These are phyloP conservation scores for Notechis scutatus DNA, from an alignment of 2,113 vertebrate genomes.

Conservation along the genomic window DNA sequence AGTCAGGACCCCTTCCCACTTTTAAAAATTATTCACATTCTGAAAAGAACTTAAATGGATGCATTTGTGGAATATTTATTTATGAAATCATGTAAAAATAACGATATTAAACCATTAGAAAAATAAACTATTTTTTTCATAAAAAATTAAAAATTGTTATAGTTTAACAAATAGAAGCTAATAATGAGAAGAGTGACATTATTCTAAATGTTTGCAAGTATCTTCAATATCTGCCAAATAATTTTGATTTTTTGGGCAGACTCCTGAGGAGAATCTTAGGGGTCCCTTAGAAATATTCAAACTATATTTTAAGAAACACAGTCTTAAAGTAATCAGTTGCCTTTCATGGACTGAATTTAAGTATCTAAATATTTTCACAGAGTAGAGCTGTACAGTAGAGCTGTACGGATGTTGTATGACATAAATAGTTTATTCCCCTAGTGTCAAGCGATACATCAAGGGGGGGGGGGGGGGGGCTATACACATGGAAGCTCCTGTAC, in stretches of 20 bases:
- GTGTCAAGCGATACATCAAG: neutral
- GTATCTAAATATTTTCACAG: neutral
- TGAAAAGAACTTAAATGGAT: neutral
- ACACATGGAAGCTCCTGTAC: neutral
- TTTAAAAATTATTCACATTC: neutral
- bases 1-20: neutral
- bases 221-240: neutral
- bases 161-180: neutral
- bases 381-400: neutral
- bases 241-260: neutral
- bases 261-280: neutral
- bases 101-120: neutral
- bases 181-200: neutral
- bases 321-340: slow-evolving; percentile 29
- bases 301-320: neutral
- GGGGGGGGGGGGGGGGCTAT: neutral
- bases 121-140: neutral
- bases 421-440: neutral
- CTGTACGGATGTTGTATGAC: neutral
- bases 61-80: neutral
- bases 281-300: neutral
- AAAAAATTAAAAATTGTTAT: neutral
- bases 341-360: slow-evolving; percentile 17
- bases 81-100: neutral
- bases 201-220: neutral